A percentile compares a stretch with the other conserved stretches of the same genome.
Evolutionary conservation across 2,888 invertebrate genomes (phyloP).

Genomic region (Hylaea fasciaria): DNA sequence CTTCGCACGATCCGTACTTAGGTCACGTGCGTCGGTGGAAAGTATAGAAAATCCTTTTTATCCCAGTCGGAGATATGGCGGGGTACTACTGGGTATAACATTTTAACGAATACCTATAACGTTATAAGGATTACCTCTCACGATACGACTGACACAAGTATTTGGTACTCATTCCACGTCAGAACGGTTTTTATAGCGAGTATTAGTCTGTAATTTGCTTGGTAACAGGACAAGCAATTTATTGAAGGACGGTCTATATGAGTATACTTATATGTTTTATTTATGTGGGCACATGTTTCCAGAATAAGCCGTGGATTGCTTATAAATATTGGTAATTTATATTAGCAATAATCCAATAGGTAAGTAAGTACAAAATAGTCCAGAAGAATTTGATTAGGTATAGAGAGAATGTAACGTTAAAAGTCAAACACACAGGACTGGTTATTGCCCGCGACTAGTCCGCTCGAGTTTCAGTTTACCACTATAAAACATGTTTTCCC

Average conservation of each 20-base stretch:
- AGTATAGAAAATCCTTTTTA: constrained; percentile 66
- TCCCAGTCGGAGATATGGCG: constrained; percentile 52
- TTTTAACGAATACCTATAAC: constrained; percentile 39
- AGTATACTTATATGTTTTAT: constrained; percentile 5
- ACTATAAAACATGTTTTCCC: too few relatives aligned
- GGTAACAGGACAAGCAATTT: constrained; percentile 21
- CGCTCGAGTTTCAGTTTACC: too few relatives aligned
- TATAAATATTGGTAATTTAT: neutral
- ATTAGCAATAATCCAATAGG: too few relatives aligned
- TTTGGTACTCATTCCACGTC: constrained; percentile 10
- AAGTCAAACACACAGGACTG: too few relatives aligned
- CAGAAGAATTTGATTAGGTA: too few relatives aligned
- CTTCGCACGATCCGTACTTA: constrained; percentile 58
- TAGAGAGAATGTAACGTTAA: too few relatives aligned
- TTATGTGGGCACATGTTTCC: neutral
- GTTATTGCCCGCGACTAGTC: too few relatives aligned
- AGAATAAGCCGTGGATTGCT: neutral
- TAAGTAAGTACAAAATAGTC: too few relatives aligned
- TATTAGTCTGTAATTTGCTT: constrained; percentile 32
- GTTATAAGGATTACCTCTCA: constrained; percentile 27
- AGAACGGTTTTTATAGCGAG: constrained; percentile 21
- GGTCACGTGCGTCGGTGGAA: constrained; percentile 66
- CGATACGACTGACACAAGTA: constrained; percentile 5
- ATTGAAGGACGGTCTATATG: neutral
- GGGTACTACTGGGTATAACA: constrained; percentile 25